Base-by-base conservation (phyloP, 2,797 vertebrate species). In the Hapalemur alaotrensis region DNA sequence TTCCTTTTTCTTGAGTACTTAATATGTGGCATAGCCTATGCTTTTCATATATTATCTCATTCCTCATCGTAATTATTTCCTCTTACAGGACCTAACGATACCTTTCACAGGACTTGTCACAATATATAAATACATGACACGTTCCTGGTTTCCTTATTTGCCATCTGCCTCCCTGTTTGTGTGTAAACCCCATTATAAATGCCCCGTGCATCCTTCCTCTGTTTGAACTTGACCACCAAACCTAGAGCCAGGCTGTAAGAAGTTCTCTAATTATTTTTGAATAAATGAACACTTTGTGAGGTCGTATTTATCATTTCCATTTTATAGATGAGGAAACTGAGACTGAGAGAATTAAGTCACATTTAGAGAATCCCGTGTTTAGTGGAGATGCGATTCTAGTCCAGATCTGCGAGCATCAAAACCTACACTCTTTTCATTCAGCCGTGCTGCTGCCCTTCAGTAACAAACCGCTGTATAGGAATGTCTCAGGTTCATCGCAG, bases 381-480 rank as follows among this genome's bases (percentile, higher is more conserved):
- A 4, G 38, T 63, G 18, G 63, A n/a, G 17, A 6, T 48, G 41
- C 70, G 76, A 79, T 84, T 65, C 57, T 28, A 83, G n/a, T 46
- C 5, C 3, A 46, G 25, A 18, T 6, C 50, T 30, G 0, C 18
- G 41, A n/a, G 32, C 9, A 13, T 23, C 2, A 28, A 52, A 30
- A 54, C 14, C 10, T 15, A 0, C 1, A 23, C 8, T 76, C 18
- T 50, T 41, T 46, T 52, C 63, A 41, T 8, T 65, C 15, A 54
- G 1, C 6, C 25, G n/a, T 48, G 20, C 41, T 80, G 6, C 38
- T 22, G 7, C 3, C 50, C 79, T 79, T 91, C n/a, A 41, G 11
- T n/a, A 78, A 83, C n/a, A 61, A 79, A 32, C 67, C n/a, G 15
- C 32, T n/a, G 4, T 17, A 30, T 63, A 41, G 48, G 7, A 92